Evolutionary conservation across 2,113 vertebrate species (phyloP).

Genomic region (Danionella cerebrum): DNA sequence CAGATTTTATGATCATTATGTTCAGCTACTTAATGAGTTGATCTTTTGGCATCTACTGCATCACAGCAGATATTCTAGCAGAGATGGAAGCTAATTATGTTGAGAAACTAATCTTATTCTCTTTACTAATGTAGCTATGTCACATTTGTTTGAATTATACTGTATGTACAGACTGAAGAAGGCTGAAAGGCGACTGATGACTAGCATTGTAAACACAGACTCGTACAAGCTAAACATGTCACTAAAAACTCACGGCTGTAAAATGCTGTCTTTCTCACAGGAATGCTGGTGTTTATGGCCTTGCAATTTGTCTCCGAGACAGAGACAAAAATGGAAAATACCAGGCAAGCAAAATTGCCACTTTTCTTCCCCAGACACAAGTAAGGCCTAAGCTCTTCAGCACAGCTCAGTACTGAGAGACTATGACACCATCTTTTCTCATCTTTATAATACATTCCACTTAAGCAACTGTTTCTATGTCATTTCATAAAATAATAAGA

Average conservation of each 20-base stretch:
- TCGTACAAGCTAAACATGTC: conserved; percentile 1
- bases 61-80: conserved; percentile 32
- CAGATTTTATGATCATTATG: conserved; percentile 53
- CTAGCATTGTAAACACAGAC: conserved; percentile 9
- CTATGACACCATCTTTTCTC: neutral
- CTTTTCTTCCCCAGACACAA: neutral
- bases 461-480: neutral
- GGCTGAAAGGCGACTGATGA: conserved; percentile 16
- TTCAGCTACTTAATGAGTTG: conserved; percentile 52
- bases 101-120: conserved; percentile 33
- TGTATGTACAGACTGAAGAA: conserved; percentile 16
- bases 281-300: neutral
- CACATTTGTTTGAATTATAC: conserved; percentile 32
- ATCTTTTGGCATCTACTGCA: conserved; percentile 43
- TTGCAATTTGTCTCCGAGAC: neutral
- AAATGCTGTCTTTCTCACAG: neutral
- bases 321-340: neutral
- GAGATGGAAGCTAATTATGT: conserved; percentile 43
- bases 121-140: conserved; percentile 28
- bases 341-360: neutral
- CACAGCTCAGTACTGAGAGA: neutral
- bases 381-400: neutral
- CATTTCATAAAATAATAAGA: neutral
- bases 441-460: neutral
- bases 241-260: neutral